Evolutionary conservation across 2,113 vertebrate species (phyloP).

Genomic region (Hassar affinis): DNA sequence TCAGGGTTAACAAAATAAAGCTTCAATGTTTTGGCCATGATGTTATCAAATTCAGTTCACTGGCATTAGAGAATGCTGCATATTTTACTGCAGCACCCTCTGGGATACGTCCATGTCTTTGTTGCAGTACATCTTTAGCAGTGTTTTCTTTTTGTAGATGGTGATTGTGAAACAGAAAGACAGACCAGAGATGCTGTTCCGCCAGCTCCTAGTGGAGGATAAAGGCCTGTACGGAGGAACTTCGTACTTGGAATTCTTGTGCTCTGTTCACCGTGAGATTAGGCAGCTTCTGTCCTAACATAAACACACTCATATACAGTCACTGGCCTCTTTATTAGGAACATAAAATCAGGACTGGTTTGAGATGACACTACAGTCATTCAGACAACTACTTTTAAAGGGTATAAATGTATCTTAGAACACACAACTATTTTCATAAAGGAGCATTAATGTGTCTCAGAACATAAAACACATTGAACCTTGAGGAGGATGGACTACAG

Average conservation of each 20-base stretch:
- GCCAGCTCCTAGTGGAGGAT: slow-evolving; percentile 91
- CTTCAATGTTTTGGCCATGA: neutral
- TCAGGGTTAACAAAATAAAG: neutral
- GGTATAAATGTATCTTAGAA: neutral
- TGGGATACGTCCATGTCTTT: neutral
- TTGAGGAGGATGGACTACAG: neutral
- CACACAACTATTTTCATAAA: neutral
- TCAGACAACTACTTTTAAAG: neutral
- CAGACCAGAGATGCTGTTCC: slow-evolving; percentile 84
- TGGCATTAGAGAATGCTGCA: neutral
- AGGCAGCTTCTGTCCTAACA: slow-evolving; percentile 87
- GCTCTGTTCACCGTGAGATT: slow-evolving; percentile 88
- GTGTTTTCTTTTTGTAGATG: slow-evolving; percentile 69
- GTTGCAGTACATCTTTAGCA: neutral
- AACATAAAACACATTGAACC: neutral
- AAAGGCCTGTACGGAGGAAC: slow-evolving; percentile 85
- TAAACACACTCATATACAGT: neutral
- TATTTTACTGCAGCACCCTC: neutral
- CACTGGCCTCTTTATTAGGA: neutral
- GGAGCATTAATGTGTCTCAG: neutral
- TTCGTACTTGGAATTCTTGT: slow-evolving; percentile 92
- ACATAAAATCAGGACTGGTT: neutral
- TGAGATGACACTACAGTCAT: neutral
- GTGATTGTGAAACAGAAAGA: slow-evolving; percentile 86
- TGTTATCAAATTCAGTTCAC: neutral